Conservation (phyloP, 37 sponge, comb jelly and placozoan genomes). For the Oopsacas minuta region DNA sequence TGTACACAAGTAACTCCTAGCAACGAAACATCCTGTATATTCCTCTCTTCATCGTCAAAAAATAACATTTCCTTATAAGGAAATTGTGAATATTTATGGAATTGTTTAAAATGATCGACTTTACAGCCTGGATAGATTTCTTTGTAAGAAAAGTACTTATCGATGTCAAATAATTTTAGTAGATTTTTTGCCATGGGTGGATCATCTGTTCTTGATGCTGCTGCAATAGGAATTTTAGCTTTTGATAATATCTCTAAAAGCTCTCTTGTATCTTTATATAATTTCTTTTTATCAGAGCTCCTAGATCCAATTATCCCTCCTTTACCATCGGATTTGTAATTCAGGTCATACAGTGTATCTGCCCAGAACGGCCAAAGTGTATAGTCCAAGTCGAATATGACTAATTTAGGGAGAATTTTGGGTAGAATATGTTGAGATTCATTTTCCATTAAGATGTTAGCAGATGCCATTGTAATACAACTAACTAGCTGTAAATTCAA, state of each 20-base stretch:
- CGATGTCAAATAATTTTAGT: neutral
- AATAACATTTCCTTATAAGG: neutral
- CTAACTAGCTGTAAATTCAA: too few relatives aligned
- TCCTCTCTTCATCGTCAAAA: neutral
- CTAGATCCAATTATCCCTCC: neutral
- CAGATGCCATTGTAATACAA: neutral
- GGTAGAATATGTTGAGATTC: neutral
- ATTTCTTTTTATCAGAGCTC: neutral
- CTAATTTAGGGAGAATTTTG: neutral
- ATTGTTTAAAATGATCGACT: neutral
- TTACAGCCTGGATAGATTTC: neutral
- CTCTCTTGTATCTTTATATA: neutral
- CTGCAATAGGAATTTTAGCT: neutral
- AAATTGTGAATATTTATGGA: neutral
- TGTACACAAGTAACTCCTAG: slow-evolving; percentile 9
- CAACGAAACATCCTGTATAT: neutral
- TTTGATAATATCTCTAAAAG: neutral
- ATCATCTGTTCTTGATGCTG: slow-evolving; percentile 5
- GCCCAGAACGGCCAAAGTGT: neutral
- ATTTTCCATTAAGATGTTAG: neutral
- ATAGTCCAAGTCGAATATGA: neutral
- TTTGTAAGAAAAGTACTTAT: neutral
- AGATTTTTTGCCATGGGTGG: slow-evolving; percentile 10
- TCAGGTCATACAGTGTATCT: neutral
- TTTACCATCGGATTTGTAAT: neutral